A percentile compares a stretch with the other conserved stretches of the same genome.
phyloP scores from a whole-genome alignment of 2,888 invertebrate species.

The Tinea trinotella region DNA sequence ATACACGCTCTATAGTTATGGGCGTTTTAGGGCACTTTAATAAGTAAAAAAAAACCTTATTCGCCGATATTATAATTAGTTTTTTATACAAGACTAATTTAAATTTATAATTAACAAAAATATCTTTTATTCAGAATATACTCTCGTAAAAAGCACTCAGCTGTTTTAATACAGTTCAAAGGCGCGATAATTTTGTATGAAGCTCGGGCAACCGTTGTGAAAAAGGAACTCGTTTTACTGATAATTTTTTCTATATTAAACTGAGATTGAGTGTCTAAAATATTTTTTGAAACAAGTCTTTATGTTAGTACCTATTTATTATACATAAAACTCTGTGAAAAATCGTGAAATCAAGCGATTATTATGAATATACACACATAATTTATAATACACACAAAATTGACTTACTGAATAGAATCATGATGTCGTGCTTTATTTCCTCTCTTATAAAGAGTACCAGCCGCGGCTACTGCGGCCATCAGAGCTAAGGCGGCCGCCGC shows the following conservation, averaged over 20 bases:
- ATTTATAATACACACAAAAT: no score
- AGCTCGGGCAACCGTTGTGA: slow-evolving; percentile 17
- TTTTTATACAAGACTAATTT: not conserved
- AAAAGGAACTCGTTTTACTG: not conserved
- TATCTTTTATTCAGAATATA: slow-evolving; percentile 14
- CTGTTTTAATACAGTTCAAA: slow-evolving; percentile 27
- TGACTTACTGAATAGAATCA: slow-evolving; percentile 75
- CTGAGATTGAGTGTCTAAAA: no score
- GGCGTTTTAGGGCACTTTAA: no score
- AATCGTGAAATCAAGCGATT: no score
- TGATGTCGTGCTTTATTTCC: slow-evolving; percentile 78
- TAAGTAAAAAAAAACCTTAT: no score
- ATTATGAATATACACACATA: no score
- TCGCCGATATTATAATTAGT: not conserved
- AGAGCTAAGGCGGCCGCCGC: slow-evolving; percentile 80
- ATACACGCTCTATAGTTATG: no score
- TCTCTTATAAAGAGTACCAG: slow-evolving; percentile 76
- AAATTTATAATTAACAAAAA: slow-evolving; percentile 8
- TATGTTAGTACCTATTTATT: no score
- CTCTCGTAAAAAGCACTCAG: slow-evolving; percentile 13
- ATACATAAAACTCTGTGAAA: no score
- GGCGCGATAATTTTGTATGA: slow-evolving; percentile 30
- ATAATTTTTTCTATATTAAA: no score
- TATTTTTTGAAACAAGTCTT: no score
- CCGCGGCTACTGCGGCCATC: slow-evolving; percentile 78